Conservation (phyloP, 2,888 invertebrate genomes). For the Idaea straminata region DNA sequence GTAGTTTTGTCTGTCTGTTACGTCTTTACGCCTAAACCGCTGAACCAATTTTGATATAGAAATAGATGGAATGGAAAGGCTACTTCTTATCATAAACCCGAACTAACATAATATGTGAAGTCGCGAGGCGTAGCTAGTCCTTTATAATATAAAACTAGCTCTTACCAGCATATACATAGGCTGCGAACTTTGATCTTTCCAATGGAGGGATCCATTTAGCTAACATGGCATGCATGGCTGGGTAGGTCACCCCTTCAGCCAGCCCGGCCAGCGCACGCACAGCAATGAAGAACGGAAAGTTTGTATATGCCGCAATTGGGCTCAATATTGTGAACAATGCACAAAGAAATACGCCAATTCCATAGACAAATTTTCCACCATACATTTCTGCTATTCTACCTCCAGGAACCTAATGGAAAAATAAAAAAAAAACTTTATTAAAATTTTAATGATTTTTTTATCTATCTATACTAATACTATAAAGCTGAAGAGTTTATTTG, state of each 20-base stretch:
- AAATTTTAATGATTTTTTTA: neutral
- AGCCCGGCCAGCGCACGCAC: conserved; percentile 91
- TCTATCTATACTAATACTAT: too few relatives aligned
- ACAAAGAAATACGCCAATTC: conserved; percentile 89
- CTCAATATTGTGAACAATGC: conserved; percentile 91
- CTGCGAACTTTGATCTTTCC: conserved; percentile 94
- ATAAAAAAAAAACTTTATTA: conserved; percentile 17
- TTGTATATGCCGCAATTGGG: conserved; percentile 87
- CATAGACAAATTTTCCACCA: conserved; percentile 94
- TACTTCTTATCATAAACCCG: neutral
- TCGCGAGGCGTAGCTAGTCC: neutral
- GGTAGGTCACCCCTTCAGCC: conserved; percentile 94
- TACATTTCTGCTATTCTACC: conserved; percentile 90
- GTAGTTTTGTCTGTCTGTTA: too few relatives aligned
- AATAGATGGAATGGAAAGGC: neutral
- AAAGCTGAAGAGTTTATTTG: too few relatives aligned
- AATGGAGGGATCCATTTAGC: conserved; percentile 96
- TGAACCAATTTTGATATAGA: too few relatives aligned
- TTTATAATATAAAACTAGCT: conserved; percentile 12
- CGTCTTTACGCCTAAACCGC: too few relatives aligned
- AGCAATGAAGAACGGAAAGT: conserved; percentile 84
- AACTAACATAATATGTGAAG: too few relatives aligned
- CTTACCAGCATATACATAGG: conserved; percentile 90
- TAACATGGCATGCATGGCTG: conserved; percentile 96
- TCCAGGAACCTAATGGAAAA: conserved; percentile 79